Evolutionary conservation across 2,797 vertebrate genomes (phyloP).

Genomic region (Hippoglossus hippoglossus): DNA sequence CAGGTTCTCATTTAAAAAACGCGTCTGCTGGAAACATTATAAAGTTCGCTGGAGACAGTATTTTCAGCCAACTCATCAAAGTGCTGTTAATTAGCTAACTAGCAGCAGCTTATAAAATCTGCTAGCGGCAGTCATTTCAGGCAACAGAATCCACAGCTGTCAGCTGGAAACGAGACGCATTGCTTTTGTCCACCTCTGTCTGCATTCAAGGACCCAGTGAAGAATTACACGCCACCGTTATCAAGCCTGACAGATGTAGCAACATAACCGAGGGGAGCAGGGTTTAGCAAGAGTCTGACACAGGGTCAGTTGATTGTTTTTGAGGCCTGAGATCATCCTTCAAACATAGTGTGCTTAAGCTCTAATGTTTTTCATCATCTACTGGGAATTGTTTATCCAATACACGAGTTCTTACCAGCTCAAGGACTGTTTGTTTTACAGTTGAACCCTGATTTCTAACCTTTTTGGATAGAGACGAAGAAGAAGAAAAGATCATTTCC

Average conservation of each 20-base stretch:
- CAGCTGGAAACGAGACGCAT: not conserved
- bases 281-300: not conserved
- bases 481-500: not conserved
- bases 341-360: not conserved
- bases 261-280: not conserved
- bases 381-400: not conserved
- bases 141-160: not conserved
- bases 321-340: not conserved
- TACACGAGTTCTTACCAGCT: not conserved
- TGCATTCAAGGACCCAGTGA: not conserved
- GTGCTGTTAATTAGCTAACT: not conserved
- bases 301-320: constrained; percentile 1
- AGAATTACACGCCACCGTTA: not conserved
- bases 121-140: not conserved
- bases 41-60: not conserved
- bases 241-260: not conserved
- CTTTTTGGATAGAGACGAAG: not conserved
- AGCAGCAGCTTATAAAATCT: not conserved
- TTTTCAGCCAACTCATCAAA: not conserved
- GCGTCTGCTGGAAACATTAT: not conserved
- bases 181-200: not conserved
- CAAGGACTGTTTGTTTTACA: not conserved
- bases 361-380: not conserved
- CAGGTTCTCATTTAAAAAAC: not conserved
- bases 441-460: not conserved